Evolutionary conservation across 2,888 invertebrate species (phyloP), one percentile per base, ranked within the genome.

Genomic region (Cetonia aurata): DNA sequence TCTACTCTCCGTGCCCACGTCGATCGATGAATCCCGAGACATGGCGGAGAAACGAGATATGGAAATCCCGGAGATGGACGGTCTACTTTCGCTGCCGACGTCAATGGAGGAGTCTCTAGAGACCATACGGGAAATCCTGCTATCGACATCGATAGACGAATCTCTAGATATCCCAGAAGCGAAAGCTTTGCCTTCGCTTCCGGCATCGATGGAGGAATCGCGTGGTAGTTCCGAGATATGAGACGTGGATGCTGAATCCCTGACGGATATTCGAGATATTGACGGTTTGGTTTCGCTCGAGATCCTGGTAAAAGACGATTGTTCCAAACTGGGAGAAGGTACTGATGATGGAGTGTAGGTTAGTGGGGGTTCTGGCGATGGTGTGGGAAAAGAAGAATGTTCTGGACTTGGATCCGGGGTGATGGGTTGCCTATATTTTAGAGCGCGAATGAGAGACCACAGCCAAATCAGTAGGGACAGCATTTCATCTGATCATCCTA

Each of bases 401-500:
- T 77, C 76, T n/a, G 74, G 75, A 60, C 74, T 62, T 31, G 71
- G 62, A 37, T 69, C 41, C 13, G 59, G 62, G 50, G 73, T 59
- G 62, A 74, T 71, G 56, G 65, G 75, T 48, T 71, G 79, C 74
- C 72, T 78, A 72, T 81, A 82, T 77, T 79, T 83, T 59, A 89
- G 85, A 84, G 88, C 89, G 82, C 89, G 89, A 81, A 89, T 87
- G 76, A 87, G 86, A 80, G 88, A 87, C 89, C 89, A 89, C 85
- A 88, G 84, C 84, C 89, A 86, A 80, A 89, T 88, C 79, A 89
- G 86, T 80, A 89, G 83, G 80, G 89, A 89, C 84, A 90, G 85
- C 90, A 90, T 90, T 79, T 79, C 46, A 53, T 69, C 52, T 19
- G 55, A 60, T 60, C 60, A 69, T 60, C 48, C 53, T 59, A 60